Conservation (phyloP, 2,797 vertebrate genomes). For the Poeciliopsis infans region DNA sequence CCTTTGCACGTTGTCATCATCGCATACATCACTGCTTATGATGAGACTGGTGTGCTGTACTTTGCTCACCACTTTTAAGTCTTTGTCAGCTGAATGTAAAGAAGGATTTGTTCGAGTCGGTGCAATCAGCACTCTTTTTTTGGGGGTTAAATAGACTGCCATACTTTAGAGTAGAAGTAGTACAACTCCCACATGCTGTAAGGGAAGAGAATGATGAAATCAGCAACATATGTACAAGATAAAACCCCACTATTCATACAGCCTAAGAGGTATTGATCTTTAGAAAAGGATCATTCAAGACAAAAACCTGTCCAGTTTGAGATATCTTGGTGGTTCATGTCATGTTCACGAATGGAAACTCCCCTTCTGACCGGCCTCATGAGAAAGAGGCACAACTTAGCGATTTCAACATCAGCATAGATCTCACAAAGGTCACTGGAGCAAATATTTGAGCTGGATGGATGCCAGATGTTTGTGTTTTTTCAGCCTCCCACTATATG, state of each 20-base stretch:
- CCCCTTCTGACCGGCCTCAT: not conserved
- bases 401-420: not conserved
- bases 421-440: slow-evolving; percentile 7
- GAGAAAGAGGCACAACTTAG: not conserved
- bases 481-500: not conserved
- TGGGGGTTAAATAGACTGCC: not conserved
- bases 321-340: not conserved
- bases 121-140: not conserved
- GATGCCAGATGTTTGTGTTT: slow-evolving; percentile 17
- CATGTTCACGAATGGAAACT: not conserved
- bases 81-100: not conserved
- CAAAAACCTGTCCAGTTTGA: not conserved
- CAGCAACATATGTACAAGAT: not conserved
- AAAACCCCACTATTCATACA: not conserved
- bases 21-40: not conserved
- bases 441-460: slow-evolving; percentile 3
- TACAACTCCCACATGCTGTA: not conserved
- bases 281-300: not conserved
- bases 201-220: not conserved
- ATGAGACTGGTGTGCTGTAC: not conserved
- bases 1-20: not conserved
- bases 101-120: not conserved
- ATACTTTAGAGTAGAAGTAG: not conserved
- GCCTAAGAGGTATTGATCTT: not conserved
- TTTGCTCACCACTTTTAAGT: not conserved